A percentile compares a stretch with the other conserved stretches of the same genome.
phyloP scores from a whole-genome alignment of 2,888 invertebrate species.

The Colostygia pectinataria region DNA sequence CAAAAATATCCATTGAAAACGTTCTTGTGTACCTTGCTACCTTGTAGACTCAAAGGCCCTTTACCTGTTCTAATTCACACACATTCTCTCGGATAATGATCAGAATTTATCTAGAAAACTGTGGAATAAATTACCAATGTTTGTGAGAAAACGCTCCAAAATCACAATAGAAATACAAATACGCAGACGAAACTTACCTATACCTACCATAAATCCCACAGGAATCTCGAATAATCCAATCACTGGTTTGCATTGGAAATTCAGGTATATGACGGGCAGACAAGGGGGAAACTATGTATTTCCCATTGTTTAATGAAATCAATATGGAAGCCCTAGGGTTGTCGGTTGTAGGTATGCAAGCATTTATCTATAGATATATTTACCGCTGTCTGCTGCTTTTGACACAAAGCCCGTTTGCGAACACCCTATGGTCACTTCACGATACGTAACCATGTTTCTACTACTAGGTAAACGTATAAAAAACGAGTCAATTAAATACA shows the following conservation, averaged over 20 bases:
- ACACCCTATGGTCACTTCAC: constrained; percentile 20
- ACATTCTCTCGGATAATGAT: constrained; percentile 13
- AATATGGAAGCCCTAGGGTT: constrained; percentile 42
- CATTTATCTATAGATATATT: too few relatives aligned
- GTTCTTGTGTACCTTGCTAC: constrained; percentile 15
- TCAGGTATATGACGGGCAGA: constrained; percentile 40
- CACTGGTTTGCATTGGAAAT: constrained; percentile 39
- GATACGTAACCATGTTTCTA: neutral
- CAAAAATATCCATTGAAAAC: constrained; percentile 37
- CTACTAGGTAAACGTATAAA: too few relatives aligned
- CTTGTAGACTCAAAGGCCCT: constrained; percentile 26
- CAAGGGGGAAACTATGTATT: constrained; percentile 45
- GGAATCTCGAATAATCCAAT: constrained; percentile 3
- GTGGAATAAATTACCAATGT: neutral
- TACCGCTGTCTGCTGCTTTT: constrained; percentile 27
- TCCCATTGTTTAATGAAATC: constrained; percentile 58
- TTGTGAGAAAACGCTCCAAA: neutral
- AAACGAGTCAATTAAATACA: too few relatives aligned
- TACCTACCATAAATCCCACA: constrained; percentile 10
- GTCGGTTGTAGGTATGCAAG: constrained; percentile 1
- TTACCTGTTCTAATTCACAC: constrained; percentile 28
- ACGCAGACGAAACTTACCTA: neutral
- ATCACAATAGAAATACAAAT: too few relatives aligned
- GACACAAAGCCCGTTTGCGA: constrained; percentile 26
- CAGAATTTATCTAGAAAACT: constrained; percentile 3